Percentiles rank a stretch among this genome's conserved stretches.
Evolutionary conservation across 2,888 invertebrate genomes (phyloP).

Genomic region (Ophraella communa): DNA sequence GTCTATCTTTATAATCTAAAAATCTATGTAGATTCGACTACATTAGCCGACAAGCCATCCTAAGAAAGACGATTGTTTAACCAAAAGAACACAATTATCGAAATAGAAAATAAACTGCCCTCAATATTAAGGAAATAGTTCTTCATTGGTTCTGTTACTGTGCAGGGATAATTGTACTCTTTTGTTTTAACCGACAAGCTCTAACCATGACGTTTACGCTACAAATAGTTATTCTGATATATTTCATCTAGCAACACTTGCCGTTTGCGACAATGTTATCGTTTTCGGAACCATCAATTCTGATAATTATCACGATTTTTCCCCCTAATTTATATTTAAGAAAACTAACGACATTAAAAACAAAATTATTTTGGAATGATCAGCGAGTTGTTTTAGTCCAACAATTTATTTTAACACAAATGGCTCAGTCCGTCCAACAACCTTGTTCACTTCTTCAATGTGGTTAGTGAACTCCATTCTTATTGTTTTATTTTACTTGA

Average conservation of each 20-base stretch:
- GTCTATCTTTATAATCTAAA: conserved; percentile 36
- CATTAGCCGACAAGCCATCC: conserved; percentile 8
- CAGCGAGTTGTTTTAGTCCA: neutral
- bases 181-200: conserved; percentile 1
- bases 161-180: neutral
- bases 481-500: no score
- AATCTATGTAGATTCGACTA: conserved; percentile 31
- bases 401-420: no score
- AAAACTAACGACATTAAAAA: conserved; percentile 7
- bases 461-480: no score
- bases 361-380: neutral
- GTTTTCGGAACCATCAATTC: conserved; percentile 20
- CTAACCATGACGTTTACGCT: neutral
- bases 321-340: conserved; percentile 16
- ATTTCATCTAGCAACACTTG: conserved; percentile 1
- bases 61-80: neutral
- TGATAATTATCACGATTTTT: conserved; percentile 28
- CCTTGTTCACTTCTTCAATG: no score
- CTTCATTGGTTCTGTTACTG: no score
- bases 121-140: no score
- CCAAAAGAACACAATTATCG: neutral
- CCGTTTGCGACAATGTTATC: neutral
- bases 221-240: conserved; percentile 15
- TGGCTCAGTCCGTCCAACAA: no score
- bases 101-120: no score